Base-by-base conservation (phyloP, 2,888 invertebrate genomes). In the Pocota personata region DNA sequence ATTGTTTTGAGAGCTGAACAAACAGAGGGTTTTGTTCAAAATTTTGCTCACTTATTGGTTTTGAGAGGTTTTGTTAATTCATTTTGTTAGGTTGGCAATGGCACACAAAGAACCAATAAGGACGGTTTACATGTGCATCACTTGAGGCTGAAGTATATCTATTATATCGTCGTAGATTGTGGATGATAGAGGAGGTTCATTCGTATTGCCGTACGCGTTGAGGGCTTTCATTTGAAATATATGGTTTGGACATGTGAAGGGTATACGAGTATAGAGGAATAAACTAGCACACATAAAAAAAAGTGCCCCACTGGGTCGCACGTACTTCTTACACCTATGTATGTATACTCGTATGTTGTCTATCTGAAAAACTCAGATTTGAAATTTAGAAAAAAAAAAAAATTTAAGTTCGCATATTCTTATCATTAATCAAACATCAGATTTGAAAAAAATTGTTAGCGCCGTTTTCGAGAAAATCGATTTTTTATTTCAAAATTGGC, bases 1-100 rank as follows among this genome's bases (percentile, higher is more conserved):
- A 37, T 78, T 82, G 72, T 82, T 82, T 58, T 66, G 52, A 82
- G 77, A 58, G 82, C 60, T 72, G 8, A 40, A 7, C 60, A 78
- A 83, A 78, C 64, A 60, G 16, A 60, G 55, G 58, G 12, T 50
- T 77, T 48, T 16, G 35, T 72, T 52, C 64, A 43, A 52, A 62
- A 57, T 58, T 19, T 57, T 50, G 58, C 50, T 71, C 50, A 66
- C 35, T 72, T 55, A 72, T 67, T 83, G 82, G 27, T 55, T 83
- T 67, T 52, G 60, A 66, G 66, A 46, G 58, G 27, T 27, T 55
- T 66, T 62, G 71, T 62, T 57, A 57, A 43, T 62, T 60, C 40
- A 60, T 27, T 60, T 16, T 35, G 5, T 19, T 12, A 3, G 10
- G 8, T 12, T 3, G 40, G 6, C 21, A 14, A 24, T 7, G 24